Evolutionary conservation across 1,140 invertebrate genomes (phyloP).

Genomic region (Helicoverpa armigera): DNA sequence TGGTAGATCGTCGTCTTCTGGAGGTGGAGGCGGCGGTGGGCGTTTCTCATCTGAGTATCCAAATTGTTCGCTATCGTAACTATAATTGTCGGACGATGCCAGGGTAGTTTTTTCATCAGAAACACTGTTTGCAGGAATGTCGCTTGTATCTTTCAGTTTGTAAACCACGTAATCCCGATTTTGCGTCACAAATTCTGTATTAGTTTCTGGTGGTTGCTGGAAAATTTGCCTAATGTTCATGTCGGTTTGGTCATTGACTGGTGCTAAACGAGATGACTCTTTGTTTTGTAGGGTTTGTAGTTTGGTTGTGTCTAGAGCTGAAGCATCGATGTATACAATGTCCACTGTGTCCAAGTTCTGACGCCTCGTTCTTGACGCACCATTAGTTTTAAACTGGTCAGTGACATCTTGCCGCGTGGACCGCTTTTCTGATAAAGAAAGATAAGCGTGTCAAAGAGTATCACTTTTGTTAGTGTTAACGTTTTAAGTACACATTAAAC

Average conservation of each 20-base stretch:
- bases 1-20: conserved; percentile 15
- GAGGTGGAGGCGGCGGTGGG: conserved; percentile 29
- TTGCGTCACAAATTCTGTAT: background rate
- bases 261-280: background rate
- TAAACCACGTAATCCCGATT: conserved; percentile 3
- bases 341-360: background rate
- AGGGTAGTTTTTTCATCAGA: background rate
- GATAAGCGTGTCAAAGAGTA: conserved; percentile 25
- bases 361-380: conserved; percentile 9
- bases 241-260: background rate
- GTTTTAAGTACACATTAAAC: no score
- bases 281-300: conserved; percentile 6
- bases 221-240: background rate
- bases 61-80: background rate
- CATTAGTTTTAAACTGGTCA: background rate
- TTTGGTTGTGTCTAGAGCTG: conserved; percentile 25
- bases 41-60: background rate
- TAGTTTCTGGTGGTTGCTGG: background rate
- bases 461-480: background rate
- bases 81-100: background rate
- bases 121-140: background rate
- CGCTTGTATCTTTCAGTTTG: background rate
- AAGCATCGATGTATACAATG: conserved; percentile 2
- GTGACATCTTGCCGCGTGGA: conserved; percentile 16
- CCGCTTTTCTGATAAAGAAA: conserved; percentile 51